Percentiles rank a stretch among this genome's conserved stretches.
phyloP scores from a whole-genome alignment of 2,888 invertebrate genomes.

The Melieria picta region DNA sequence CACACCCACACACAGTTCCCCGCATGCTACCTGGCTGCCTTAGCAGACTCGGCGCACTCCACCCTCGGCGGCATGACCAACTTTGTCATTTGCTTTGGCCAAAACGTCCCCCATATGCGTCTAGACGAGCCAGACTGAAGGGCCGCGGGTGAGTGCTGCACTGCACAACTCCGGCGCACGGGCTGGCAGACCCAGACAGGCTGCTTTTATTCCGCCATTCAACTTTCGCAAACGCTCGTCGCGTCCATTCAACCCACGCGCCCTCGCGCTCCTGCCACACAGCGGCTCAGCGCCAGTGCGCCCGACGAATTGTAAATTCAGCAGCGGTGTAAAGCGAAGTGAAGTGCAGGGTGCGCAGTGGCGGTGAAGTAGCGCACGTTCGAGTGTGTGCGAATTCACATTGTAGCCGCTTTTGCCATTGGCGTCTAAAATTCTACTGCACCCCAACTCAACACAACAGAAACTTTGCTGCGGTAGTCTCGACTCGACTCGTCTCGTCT shows the following conservation, averaged over 20 bases:
- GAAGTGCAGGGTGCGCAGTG: background rate
- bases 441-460: conserved; percentile 49
- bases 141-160: conserved; percentile 17
- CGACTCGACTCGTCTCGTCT: conserved; percentile 36
- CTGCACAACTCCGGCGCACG: conserved; percentile 38
- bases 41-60: conserved; percentile 6
- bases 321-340: background rate
- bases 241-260: conserved; percentile 61
- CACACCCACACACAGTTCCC: conserved; percentile 17
- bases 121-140: conserved; percentile 29
- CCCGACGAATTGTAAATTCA: conserved; percentile 40
- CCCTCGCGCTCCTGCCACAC: conserved; percentile 31
- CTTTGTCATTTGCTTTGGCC: conserved; percentile 44
- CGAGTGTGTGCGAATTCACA: conserved; percentile 31
- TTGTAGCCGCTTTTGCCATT: conserved; percentile 46
- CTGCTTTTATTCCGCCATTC: conserved; percentile 32
- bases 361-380: background rate
- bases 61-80: conserved; percentile 56
- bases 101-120: conserved; percentile 28
- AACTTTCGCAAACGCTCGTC: conserved; percentile 40
- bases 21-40: conserved; percentile 15
- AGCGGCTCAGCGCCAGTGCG: conserved; percentile 8
- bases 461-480: conserved; percentile 65
- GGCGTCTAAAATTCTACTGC: conserved; percentile 56
- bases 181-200: conserved; percentile 41